Base-by-base conservation (phyloP, 2,113 vertebrate species). In the Mormyrus iriodes region DNA sequence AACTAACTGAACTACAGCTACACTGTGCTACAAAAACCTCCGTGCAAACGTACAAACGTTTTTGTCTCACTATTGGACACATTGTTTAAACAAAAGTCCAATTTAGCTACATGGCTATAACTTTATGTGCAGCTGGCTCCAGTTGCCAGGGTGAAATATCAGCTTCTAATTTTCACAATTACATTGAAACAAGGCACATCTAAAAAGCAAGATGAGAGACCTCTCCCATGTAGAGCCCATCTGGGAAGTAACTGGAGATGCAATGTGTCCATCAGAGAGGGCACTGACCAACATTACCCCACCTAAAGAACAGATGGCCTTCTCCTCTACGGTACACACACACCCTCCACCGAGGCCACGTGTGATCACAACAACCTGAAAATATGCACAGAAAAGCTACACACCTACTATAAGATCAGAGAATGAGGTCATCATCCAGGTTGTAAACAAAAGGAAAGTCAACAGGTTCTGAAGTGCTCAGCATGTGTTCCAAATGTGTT, bases 241-340 rank as follows among this genome's bases (percentile, higher is more conserved):
- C 94, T 96, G 94, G 93, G 83, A 65, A 90, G 90, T 90, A 94
- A 95, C 91, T 94, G 91, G 93, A 95, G 92, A 92, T 89, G 90
- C 85, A 85, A 46, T 86, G 89, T 88, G 86, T 89, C 89, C 88
- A 91, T 90, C 69, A 90, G 76, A 92, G 90, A n/a, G 15, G 91
- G 93, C 90, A 89, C 42, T 93, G 93, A 91, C 90, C 93, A 92
- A 94, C 94, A 94, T 94, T 93, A 93, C 85, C 90, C 85, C 85
- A 90, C 84, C 91, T 86, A 49, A 83, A 90, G 46, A 90, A 86
- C 90, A 73, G 91, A 88, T 89, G 91, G 89, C 91, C 92, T 92
- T 93, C 91, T 39, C 31, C 7, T 92, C 27, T 85, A 79, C 91
- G 88, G 91, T 90, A 92, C 90, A 91, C 89, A 88, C 89, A 93